These are phyloP conservation scores for Watsonalla cultraria DNA, from an alignment of 2,888 invertebrate genomes.

Conservation along the genomic window DNA sequence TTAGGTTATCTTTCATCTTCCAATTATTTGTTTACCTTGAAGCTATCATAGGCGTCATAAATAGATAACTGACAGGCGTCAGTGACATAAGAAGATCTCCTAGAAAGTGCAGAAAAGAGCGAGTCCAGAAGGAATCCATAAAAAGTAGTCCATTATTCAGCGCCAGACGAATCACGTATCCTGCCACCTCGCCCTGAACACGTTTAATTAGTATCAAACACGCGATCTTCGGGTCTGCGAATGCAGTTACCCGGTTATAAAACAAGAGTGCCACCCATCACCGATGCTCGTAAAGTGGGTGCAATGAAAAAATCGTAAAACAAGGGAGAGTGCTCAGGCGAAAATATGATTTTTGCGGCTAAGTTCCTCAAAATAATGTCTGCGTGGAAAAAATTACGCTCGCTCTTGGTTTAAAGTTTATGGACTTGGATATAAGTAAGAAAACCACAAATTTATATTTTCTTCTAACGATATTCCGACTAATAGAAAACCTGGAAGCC, in stretches of 20 bases:
- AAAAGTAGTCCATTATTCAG: conserved; percentile 52
- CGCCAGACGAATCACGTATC: conserved; percentile 60
- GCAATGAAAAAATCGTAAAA: conserved; percentile 72
- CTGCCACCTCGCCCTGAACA: conserved; percentile 41
- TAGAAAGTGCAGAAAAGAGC: conserved; percentile 22
- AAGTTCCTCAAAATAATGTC: conserved; percentile 36
- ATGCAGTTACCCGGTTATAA: conserved; percentile 53
- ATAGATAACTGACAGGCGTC: no score
- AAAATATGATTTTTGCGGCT: conserved; percentile 63
- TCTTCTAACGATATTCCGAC: background rate
- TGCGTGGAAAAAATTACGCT: conserved; percentile 23
- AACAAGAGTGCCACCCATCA: conserved; percentile 59
- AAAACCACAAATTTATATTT: background rate
- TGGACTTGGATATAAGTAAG: background rate
- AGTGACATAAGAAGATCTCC: background rate
- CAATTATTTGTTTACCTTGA: no score
- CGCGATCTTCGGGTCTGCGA: conserved; percentile 55
- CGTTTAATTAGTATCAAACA: conserved; percentile 71
- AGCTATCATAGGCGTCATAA: no score
- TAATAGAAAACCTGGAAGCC: background rate
- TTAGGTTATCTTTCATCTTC: no score
- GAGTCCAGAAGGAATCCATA: conserved; percentile 25
- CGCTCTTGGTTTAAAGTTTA: conserved; percentile 1
- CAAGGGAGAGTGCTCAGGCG: conserved; percentile 51
- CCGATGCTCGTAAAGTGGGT: conserved; percentile 63